Conservation (phyloP, 2,113 vertebrate genomes). For the Corydoras maculifer region DNA sequence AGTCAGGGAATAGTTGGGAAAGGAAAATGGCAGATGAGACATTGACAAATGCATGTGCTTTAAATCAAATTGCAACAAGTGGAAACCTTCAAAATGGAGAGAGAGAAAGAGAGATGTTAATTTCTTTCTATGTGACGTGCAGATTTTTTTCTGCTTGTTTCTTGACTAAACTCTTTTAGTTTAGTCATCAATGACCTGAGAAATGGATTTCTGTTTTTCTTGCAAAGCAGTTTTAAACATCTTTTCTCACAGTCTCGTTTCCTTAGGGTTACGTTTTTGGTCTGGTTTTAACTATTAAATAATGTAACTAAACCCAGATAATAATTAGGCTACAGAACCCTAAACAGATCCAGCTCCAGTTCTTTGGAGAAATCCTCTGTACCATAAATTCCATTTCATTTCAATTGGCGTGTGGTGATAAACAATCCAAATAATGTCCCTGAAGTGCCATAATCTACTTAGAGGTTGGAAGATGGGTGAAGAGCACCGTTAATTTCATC, state of each 20-base stretch:
- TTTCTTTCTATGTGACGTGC: neutral
- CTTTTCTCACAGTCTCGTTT: neutral
- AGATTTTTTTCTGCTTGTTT: slow-evolving; percentile 38
- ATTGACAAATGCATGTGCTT: slow-evolving; percentile 30
- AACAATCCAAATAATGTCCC: slow-evolving; percentile 62
- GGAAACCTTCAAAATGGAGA: neutral
- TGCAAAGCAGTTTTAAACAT: slow-evolving; percentile 4
- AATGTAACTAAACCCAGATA: slow-evolving; percentile 8
- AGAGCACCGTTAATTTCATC: slow-evolving; percentile 61
- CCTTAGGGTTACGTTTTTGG: neutral
- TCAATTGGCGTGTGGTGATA: slow-evolving; percentile 60
- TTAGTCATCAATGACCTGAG: slow-evolving; percentile 38
- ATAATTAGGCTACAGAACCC: slow-evolving; percentile 22
- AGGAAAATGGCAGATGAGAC: slow-evolving; percentile 33
- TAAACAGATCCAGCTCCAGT: slow-evolving; percentile 40
- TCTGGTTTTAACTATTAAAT: neutral
- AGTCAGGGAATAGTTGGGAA: slow-evolving; percentile 3
- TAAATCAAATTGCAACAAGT: slow-evolving; percentile 32
- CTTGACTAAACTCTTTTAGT: slow-evolving; percentile 50
- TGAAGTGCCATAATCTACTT: slow-evolving; percentile 62
- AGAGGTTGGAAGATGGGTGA: slow-evolving; percentile 46
- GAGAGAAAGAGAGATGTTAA: slow-evolving; percentile 1
- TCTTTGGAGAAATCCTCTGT: slow-evolving; percentile 45
- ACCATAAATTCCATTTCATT: slow-evolving; percentile 59
- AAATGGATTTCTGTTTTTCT: slow-evolving; percentile 6